phyloP scores from a whole-genome alignment of 2,797 vertebrate species.

The Microchirus variegatus region DNA sequence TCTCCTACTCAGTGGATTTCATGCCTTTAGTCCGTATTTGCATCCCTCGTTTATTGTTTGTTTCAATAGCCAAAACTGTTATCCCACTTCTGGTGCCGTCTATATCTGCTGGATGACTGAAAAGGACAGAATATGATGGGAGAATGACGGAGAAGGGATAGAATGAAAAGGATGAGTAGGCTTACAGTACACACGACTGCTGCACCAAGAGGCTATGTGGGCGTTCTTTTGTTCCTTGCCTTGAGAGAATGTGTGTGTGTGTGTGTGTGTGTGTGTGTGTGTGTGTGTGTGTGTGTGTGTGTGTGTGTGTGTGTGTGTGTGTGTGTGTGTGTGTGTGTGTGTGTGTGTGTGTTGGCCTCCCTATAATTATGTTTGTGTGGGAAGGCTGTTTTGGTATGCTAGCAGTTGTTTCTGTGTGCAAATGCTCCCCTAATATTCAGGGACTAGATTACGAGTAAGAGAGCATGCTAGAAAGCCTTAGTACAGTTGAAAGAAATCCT shows the following conservation, averaged over 20 bases:
- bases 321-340: slow-evolving; percentile 42
- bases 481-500: slow-evolving; percentile 19
- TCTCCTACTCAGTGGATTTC: slow-evolving; percentile 22
- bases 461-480: slow-evolving; percentile 31
- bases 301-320: slow-evolving; percentile 42
- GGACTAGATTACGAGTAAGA: slow-evolving; percentile 57
- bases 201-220: slow-evolving; percentile 69
- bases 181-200: slow-evolving; percentile 72
- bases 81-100: slow-evolving; percentile 24
- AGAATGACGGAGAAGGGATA: slow-evolving; percentile 61
- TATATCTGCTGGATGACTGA: slow-evolving; percentile 42
- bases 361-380: slow-evolving; percentile 79
- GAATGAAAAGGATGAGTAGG: slow-evolving; percentile 80
- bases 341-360: slow-evolving; percentile 53
- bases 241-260: slow-evolving; percentile 54
- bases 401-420: slow-evolving; percentile 64
- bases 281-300: slow-evolving; percentile 46
- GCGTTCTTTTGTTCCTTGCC: slow-evolving; percentile 77
- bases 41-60: slow-evolving; percentile 1
- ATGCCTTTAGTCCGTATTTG: slow-evolving; percentile 9
- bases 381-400: slow-evolving; percentile 75
- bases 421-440: slow-evolving; percentile 64
- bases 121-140: slow-evolving; percentile 48
- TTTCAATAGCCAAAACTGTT: slow-evolving; percentile 25
- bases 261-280: slow-evolving; percentile 42